Evolutionary conservation across 1,140 invertebrate species (phyloP), one percentile per base, ranked within the genome.

Genomic region (Penaeus vannamei): DNA sequence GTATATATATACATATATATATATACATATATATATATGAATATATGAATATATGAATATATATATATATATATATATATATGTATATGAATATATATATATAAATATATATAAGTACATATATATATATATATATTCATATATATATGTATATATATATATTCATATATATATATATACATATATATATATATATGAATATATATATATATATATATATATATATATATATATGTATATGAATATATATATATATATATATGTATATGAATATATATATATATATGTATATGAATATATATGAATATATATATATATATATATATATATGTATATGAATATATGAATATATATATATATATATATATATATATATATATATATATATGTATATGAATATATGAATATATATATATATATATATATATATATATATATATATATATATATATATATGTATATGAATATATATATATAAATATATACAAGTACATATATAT

Each of bases 41-140:
- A n/a, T 64, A n/a, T n/a, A 64, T 64, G 62, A 19, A n/a, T 64
- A 64, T n/a, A n/a, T 64, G 62, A 17, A n/a, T 64, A n/a, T 64
- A n/a, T 64, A n/a, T 64, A n/a, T 64, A n/a, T 64, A n/a, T 64
- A n/a, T 64, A n/a, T 64, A n/a, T 64, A n/a, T 64, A n/a, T 64
- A n/a, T 64, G 62, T 64, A n/a, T 64, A n/a, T 64, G 62, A 19
- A n/a, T 64, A n/a, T 64, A n/a, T 64, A n/a, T 64, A n/a, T 64
- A n/a, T 64, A n/a, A 19, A n/a, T 64, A n/a, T 64, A n/a, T 64
- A n/a, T 64, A n/a, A 19, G 62, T 64, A n/a, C n/a, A n/a, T 64
- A n/a, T 64, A n/a, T 64, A n/a, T 64, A n/a, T 64, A n/a, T 64
- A n/a, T 64, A n/a, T 64, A n/a, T 64, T 17, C n/a, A n/a, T 64